These are phyloP conservation scores for Microtus montanus DNA, from an alignment of 2,113 vertebrate species.

Conservation along the genomic window DNA sequence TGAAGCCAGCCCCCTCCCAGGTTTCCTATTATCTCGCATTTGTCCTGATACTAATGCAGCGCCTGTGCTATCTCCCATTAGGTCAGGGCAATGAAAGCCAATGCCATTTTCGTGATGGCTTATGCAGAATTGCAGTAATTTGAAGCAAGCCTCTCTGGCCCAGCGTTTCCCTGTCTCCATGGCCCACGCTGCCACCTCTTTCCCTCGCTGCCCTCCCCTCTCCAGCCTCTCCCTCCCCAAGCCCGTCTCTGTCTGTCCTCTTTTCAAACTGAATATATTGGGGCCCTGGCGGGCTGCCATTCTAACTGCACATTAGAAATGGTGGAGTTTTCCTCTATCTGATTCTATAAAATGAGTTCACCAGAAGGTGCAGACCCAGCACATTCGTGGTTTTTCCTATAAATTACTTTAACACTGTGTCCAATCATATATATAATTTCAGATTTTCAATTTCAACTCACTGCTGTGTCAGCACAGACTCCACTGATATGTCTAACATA, in stretches of 20 bases:
- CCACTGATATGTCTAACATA: slow-evolving; percentile 92
- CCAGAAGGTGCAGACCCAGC: slow-evolving; percentile 92
- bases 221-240: not conserved
- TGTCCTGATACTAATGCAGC: slow-evolving; percentile 85
- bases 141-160: slow-evolving; percentile 85
- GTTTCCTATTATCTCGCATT: slow-evolving; percentile 85
- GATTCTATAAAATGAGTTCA: slow-evolving; percentile 93
- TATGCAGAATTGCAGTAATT: slow-evolving; percentile 90
- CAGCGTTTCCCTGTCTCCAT: slow-evolving; percentile 67
- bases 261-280: slow-evolving; percentile 84
- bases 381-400: slow-evolving; percentile 93
- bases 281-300: slow-evolving; percentile 88
- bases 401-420: slow-evolving; percentile 94
- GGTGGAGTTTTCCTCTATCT: slow-evolving; percentile 91
- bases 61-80: slow-evolving; percentile 85
- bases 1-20: slow-evolving; percentile 78
- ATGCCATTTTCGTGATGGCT: slow-evolving; percentile 87
- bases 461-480: slow-evolving; percentile 94
- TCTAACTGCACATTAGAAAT: slow-evolving; percentile 91
- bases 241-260: slow-evolving; percentile 74
- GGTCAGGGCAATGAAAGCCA: slow-evolving; percentile 86
- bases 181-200: not conserved
- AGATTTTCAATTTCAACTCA: slow-evolving; percentile 94
- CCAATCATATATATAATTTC: slow-evolving; percentile 95
- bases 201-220: not conserved